phyloP scores from a whole-genome alignment of 2,888 invertebrate species.

The Sinohyriopsis cumingii region DNA sequence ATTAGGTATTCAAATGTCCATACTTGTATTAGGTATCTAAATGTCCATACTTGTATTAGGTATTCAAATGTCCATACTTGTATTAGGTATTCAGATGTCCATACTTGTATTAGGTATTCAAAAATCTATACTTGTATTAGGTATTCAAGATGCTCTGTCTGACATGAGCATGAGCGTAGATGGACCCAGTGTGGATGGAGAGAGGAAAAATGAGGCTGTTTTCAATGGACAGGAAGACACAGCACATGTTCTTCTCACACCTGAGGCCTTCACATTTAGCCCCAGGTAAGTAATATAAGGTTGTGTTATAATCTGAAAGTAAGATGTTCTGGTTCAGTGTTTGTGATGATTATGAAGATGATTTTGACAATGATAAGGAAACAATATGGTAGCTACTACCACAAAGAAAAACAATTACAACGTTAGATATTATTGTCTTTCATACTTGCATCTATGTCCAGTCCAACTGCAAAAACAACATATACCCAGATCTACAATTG shows the following conservation, averaged over 20 bases:
- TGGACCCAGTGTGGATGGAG: constrained; percentile 66
- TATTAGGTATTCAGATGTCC: no score
- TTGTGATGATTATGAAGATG: background rate
- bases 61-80: no score
- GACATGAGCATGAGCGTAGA: constrained; percentile 67
- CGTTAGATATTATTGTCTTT: no score
- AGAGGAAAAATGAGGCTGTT: constrained; percentile 37
- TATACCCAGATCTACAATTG: no score
- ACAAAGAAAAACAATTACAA: no score
- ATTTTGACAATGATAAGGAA: background rate
- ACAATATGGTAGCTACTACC: background rate
- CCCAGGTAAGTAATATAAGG: constrained; percentile 38
- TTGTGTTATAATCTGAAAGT: background rate
- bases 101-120: no score
- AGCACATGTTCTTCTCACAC: constrained; percentile 78
- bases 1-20: no score
- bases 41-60: no score
- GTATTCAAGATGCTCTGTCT: constrained; percentile 64
- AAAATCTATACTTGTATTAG: constrained; percentile 18
- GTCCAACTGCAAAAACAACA: no score
- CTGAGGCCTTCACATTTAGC: constrained; percentile 83
- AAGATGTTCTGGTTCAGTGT: background rate
- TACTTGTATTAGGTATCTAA: no score
- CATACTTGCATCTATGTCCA: no score
- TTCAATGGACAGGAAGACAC: constrained; percentile 63